Percentiles rank a stretch among this genome's conserved stretches.
Evolutionary conservation across 2,888 invertebrate genomes (phyloP).

Genomic region (Gandaritis pyraliata): DNA sequence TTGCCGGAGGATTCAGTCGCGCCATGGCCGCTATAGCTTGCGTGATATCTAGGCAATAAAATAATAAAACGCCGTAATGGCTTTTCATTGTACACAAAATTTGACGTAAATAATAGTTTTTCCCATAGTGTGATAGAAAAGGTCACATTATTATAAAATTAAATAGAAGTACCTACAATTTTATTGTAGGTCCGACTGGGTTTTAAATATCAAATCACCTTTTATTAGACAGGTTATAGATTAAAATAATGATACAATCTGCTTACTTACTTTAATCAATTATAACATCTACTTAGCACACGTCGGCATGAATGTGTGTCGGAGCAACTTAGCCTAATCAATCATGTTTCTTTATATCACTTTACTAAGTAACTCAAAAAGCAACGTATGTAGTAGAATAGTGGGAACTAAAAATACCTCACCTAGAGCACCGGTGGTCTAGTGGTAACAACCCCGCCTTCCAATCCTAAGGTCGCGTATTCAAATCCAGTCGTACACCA

Average conservation of each 20-base stretch:
- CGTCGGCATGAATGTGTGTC: no score
- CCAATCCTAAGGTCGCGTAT: no score
- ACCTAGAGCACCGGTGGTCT: no score
- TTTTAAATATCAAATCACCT: neutral
- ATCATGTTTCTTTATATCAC: no score
- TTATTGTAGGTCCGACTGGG: conserved; percentile 7
- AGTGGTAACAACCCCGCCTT: no score
- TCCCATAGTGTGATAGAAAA: conserved; percentile 42
- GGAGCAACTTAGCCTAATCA: no score
- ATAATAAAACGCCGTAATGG: conserved; percentile 54
- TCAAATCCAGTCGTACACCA: no score
- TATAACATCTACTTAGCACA: no score
- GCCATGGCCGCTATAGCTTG: conserved; percentile 19
- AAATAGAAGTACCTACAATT: conserved; percentile 8
- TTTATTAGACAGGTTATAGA: neutral
- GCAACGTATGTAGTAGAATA: no score
- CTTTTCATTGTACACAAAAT: conserved; percentile 49
- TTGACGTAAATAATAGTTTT: conserved; percentile 54
- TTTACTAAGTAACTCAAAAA: no score
- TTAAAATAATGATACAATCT: neutral
- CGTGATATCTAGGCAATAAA: conserved; percentile 47
- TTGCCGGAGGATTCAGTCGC: conserved; percentile 6
- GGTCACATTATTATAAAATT: conserved; percentile 30
- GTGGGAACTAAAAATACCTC: no score
- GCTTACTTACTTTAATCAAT: neutral